Evolutionary conservation across 2,888 invertebrate genomes (phyloP).

Genomic region (Agriopis marginaria): DNA sequence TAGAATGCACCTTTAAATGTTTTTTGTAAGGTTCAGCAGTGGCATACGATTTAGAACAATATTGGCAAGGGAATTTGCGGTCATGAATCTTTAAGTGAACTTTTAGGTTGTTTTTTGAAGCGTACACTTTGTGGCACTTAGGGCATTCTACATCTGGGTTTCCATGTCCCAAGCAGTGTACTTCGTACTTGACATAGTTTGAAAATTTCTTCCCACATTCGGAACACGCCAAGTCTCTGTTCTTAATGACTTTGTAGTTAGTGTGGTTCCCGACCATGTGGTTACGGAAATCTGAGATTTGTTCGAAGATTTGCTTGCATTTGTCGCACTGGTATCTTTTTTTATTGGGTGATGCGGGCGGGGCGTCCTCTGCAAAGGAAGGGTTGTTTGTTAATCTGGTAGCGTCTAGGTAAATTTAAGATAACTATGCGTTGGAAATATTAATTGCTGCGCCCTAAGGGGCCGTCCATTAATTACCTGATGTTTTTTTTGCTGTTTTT

Average conservation of each 20-base stretch:
- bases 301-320: constrained; percentile 75
- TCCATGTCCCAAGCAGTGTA: constrained; percentile 75
- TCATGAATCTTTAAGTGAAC: constrained; percentile 75
- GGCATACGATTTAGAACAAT: constrained; percentile 65
- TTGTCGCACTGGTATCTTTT: constrained; percentile 79
- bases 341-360: constrained; percentile 47
- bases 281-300: constrained; percentile 67
- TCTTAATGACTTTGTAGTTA: constrained; percentile 32
- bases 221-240: constrained; percentile 49
- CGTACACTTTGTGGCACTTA: constrained; percentile 79
- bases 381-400: not conserved
- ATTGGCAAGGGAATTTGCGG: constrained; percentile 64
- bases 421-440: too few relatives aligned
- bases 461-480: too few relatives aligned
- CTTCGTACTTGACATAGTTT: constrained; percentile 68
- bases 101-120: constrained; percentile 75
- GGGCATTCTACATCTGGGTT: constrained; percentile 78
- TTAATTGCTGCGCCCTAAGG: too few relatives aligned
- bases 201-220: constrained; percentile 75
- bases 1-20: constrained; percentile 64
- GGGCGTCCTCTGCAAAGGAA: constrained; percentile 38
- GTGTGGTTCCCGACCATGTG: constrained; percentile 68
- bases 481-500: too few relatives aligned
- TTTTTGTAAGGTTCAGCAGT: constrained; percentile 54
- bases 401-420: not conserved